Base-by-base conservation (phyloP, 2,888 invertebrate genomes). In the Metellina segmentata region DNA sequence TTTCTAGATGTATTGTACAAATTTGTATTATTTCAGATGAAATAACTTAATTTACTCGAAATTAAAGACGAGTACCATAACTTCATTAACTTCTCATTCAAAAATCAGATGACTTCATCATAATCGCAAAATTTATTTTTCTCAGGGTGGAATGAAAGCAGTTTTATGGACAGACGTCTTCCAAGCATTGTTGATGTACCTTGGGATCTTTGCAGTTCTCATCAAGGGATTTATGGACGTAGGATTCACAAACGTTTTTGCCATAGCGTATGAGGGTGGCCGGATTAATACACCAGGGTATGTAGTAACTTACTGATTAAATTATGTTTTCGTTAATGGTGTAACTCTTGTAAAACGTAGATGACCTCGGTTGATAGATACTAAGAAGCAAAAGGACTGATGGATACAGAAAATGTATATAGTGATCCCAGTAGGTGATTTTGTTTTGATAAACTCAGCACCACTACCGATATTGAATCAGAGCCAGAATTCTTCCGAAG, bases 151-250 rank as follows among this genome's bases (percentile, higher is more conserved):
- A 89, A 95, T 97, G 78, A 97, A 97, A 94, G 97, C 97, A 8
- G 97, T 97, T 75, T 97, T 97, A 93, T 96, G 96, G 94, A 98
- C 98, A 51, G 98, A 98, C 94, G 98, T 98, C n/a, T 97, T 98
- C 94, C 98, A 98, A 95, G 97, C 97, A 1, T 94, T 97, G 53
- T 97, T 98, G 19, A 98, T 98, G 97, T 97, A 98, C 94, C 95
- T 97, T 20, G 97, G 98, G 69, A 97, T 98, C 89, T 94, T 97
- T 0, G 97, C 97, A 5, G 97, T 98, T 93, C 97, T 98, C 91
- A 95, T 93, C 53, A 90, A 93, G 83, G 93, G 97, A 6, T 96
- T 82, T 16, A 9, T 92, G 96, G 93, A 93, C 77, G 93, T 94
- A 16, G 94, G 94, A 11, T 94, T 98, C 0, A 51, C 0, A 9